Evolutionary conservation across 35 echinoderm and acorn worm genomes (phyloP), one percentile per base, ranked within the genome.

Genomic region (Lytechinus variegatus): DNA sequence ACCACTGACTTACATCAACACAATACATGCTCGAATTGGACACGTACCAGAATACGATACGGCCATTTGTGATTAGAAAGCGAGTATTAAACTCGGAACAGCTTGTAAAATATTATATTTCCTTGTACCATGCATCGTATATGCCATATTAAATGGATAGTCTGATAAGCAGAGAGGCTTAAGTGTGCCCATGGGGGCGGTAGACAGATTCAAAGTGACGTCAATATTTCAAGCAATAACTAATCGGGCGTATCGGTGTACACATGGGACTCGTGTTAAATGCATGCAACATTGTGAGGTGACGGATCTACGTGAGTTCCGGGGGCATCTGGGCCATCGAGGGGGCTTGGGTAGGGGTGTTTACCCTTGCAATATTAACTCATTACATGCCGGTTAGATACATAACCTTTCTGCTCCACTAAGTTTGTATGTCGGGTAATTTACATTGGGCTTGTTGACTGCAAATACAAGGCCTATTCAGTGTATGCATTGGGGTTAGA

Each of bases 201-300:
- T 0, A 79, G 66, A 79, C 19, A 24, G 66, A 79, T 79, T n/a
- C 14, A 79, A 79, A 79, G 14, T 79, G 66, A 79, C 66, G 66
- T 79, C 66, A 79, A n/a, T 79, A 79, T 79, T 79, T 79, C 66
- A 79, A 79, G 19, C 66, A 79, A 14, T 14, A 79, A 79, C 66
- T 79, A 79, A 79, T 79, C 66, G n/a, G 66, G 66, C 21, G 66
- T 79, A 79, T 79, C 66, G 66, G n/a, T 79, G 66, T 79, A 79
- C 66, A 79, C 16, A 6, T 19, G 66, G 66, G 66, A 79, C 66
- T 79, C 12, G 8, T 79, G 66, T 79, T 79, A 79, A 79, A 79
- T 79, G 66, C 66, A 24, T 79, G 66, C 4, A 27, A 16, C 66
- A 79, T 79, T 19, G 66, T 24, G 24, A 79, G 66, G 12, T 79